Conservation (phyloP, 2,888 invertebrate species). For the Anodontia alba region DNA sequence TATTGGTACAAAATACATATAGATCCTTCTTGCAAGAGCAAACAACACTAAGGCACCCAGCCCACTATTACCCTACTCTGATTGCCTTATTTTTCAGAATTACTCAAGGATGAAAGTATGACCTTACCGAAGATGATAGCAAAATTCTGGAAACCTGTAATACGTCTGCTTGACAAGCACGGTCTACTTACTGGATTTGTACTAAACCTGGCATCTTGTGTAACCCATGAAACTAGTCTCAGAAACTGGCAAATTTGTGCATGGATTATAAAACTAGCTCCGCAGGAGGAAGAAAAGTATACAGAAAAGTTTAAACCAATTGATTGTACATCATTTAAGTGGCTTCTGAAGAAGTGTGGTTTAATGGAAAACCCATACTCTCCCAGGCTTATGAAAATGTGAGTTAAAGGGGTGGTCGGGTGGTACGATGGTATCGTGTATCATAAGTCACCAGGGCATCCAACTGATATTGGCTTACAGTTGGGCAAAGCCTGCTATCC, state of each 20-base stretch:
- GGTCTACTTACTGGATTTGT: constrained; percentile 37
- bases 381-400: constrained; percentile 9
- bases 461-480: too few relatives aligned
- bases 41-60: too few relatives aligned
- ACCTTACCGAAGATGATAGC: constrained; percentile 36
- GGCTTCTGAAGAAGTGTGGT: constrained; percentile 23
- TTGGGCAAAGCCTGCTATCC: too few relatives aligned
- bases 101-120: background rate
- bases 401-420: too few relatives aligned
- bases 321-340: constrained; percentile 26
- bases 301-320: too few relatives aligned
- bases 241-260: constrained; percentile 38
- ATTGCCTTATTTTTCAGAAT: background rate
- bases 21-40: too few relatives aligned
- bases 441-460: too few relatives aligned
- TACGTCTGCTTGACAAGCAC: constrained; percentile 33
- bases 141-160: constrained; percentile 51
- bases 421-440: too few relatives aligned
- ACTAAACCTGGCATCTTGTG: constrained; percentile 33
- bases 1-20: too few relatives aligned
- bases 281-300: background rate
- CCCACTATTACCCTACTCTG: too few relatives aligned
- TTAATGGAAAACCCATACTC: constrained; percentile 5
- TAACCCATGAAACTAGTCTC: constrained; percentile 37
- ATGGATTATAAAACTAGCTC: constrained; percentile 42